A percentile compares a stretch with the other conserved stretches of the same genome.
Evolutionary conservation across 2,888 invertebrate species (phyloP).

Genomic region (Drosophila atripex): DNA sequence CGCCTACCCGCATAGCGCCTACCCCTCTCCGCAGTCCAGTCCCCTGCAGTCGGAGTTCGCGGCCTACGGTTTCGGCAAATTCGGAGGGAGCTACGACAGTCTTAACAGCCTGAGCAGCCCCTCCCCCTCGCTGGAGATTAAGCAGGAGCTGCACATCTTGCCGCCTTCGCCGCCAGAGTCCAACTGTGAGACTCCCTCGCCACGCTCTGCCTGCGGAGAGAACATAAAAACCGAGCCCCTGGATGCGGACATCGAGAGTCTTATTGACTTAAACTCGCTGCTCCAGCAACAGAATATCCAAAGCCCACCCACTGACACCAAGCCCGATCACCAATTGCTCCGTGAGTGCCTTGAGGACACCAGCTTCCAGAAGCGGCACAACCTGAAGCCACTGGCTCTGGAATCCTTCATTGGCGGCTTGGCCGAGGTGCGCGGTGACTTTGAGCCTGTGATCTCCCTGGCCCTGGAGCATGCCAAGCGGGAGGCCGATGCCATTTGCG

Average conservation of each 20-base stretch:
- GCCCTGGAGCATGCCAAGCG: slow-evolving; percentile 94
- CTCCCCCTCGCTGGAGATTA: slow-evolving; percentile 83
- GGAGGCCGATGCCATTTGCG: slow-evolving; percentile 93
- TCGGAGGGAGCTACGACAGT: slow-evolving; percentile 71
- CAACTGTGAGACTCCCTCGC: slow-evolving; percentile 85
- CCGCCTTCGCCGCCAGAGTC: slow-evolving; percentile 87
- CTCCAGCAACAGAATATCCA: slow-evolving; percentile 63
- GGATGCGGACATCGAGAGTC: slow-evolving; percentile 81
- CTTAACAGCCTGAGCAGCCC: slow-evolving; percentile 77
- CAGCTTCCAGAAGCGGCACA: slow-evolving; percentile 92
- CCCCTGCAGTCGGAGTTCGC: slow-evolving; percentile 81
- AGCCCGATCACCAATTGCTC: slow-evolving; percentile 89
- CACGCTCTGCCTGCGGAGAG: slow-evolving; percentile 83
- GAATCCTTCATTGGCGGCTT: slow-evolving; percentile 86
- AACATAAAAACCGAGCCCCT: slow-evolving; percentile 82
- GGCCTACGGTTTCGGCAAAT: slow-evolving; percentile 60
- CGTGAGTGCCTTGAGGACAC: slow-evolving; percentile 93
- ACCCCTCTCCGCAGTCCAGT: slow-evolving; percentile 82
- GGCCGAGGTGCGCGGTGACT: slow-evolving; percentile 88
- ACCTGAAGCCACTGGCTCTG: slow-evolving; percentile 91
- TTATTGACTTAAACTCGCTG: slow-evolving; percentile 81
- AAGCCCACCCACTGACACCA: slow-evolving; percentile 45
- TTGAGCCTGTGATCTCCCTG: slow-evolving; percentile 92
- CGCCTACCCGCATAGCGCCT: slow-evolving; percentile 75
- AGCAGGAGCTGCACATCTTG: slow-evolving; percentile 85